Evolutionary conservation across 1,140 invertebrate species (phyloP), one percentile per base, ranked within the genome.

Genomic region (Sycophila sp.): DNA sequence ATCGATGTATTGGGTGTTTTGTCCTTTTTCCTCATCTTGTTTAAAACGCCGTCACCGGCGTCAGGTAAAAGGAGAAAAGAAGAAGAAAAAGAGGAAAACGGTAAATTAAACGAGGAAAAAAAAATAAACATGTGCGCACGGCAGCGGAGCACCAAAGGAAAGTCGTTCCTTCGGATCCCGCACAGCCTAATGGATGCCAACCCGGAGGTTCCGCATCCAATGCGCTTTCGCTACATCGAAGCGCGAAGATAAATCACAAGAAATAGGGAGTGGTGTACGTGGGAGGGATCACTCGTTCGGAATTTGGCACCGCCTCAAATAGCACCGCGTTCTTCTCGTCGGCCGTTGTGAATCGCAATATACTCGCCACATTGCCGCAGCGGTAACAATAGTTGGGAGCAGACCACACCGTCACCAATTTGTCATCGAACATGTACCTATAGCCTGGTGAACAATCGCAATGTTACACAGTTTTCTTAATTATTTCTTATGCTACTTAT

Each of bases 311-410:
- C 42, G 97, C 97, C 72, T 93, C 87, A 85, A 99, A 99, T 75
- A 99, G 88, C 87, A 96, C 95, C 22, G 95, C 89, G 76, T 92
- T 91, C 76, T 92, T 90, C 73, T 92, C 89, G 71, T 95, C 92
- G 3, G 92, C 90, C 69, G 91, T 91, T 38, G 90, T 89, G 78
- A 97, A 96, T 81, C 93, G 91, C 72, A 98, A 85, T 77, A 98
- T 97, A 70, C 96, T 95, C 32, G 96, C 96, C 53, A 97, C 91
- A 80, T 98, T 98, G 30, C 96, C 96, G 82, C 96, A 98, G 47
- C 96, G 90, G 85, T 98, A 98, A 86, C 96, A 98, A 83, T 98
- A 98, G 86, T 98, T 98, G 0, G 96, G 96, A 13, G 96, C 97
- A 30, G 96, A 98, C 97, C 97, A 98, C 3, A 99, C 94, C 2